Evolutionary conservation across 2,113 vertebrate species (phyloP).

Genomic region (Tragelaphus imberbis): DNA sequence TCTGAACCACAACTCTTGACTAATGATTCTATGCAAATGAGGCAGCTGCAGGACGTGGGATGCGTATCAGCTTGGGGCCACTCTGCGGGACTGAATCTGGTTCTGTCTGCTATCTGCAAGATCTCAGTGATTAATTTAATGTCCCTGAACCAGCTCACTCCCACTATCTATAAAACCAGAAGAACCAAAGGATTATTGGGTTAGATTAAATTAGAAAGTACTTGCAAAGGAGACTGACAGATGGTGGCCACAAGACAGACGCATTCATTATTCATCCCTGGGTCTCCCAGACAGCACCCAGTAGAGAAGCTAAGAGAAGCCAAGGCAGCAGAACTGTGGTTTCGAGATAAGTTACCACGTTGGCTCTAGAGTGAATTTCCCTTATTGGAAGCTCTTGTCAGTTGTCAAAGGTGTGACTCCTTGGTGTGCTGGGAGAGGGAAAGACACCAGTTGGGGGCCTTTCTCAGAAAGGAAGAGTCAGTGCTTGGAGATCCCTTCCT

Average conservation of each 20-base stretch:
- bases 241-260: not conserved
- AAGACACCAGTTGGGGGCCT: not conserved
- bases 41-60: no score
- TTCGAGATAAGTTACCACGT: not conserved
- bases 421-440: not conserved
- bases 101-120: not conserved
- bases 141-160: not conserved
- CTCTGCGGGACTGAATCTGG: not conserved
- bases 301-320: not conserved
- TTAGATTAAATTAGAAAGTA: not conserved
- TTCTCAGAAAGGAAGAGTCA: not conserved
- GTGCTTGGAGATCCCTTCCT: not conserved
- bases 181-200: not conserved
- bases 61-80: fast-evolving
- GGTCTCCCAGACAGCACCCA: not conserved
- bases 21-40: not conserved
- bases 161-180: not conserved
- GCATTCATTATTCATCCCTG: not conserved
- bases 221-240: not conserved
- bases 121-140: not conserved
- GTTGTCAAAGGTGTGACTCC: not conserved
- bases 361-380: not conserved
- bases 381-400: not conserved
- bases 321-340: not conserved
- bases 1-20: not conserved